These are phyloP conservation scores for Henicopernis longicauda DNA, from an alignment of 2,113 vertebrate genomes.

Conservation along the genomic window DNA sequence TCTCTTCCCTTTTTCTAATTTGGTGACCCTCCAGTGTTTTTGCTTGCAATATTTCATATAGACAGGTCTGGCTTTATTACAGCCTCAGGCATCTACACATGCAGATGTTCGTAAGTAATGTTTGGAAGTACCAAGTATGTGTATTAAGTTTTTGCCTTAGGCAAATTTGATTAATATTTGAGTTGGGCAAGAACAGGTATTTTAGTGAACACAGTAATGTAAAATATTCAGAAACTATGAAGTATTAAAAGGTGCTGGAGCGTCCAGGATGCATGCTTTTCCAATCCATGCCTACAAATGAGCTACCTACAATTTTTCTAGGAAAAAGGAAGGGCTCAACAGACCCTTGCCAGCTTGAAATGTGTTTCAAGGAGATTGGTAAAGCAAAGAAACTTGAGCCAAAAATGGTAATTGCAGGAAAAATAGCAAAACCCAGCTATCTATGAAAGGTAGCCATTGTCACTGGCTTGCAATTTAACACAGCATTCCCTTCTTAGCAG, in stretches of 20 bases:
- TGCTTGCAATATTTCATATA: neutral
- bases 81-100: neutral
- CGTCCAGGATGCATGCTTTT: neutral
- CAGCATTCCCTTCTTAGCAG: neutral
- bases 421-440: neutral
- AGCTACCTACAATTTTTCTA: neutral
- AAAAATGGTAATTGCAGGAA: neutral
- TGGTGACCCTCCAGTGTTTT: neutral
- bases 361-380: neutral
- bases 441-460: neutral
- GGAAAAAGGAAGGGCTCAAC: neutral
- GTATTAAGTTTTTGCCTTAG: conserved; percentile 12
- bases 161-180: neutral
- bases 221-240: neutral
- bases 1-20: neutral
- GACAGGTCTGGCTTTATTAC: conserved; percentile 20
- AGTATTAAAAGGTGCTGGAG: neutral
- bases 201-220: neutral
- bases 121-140: neutral
- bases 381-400: neutral
- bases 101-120: conserved; percentile 9
- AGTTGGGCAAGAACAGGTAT: neutral
- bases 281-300: neutral
- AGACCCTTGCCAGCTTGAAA: neutral
- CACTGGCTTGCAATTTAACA: neutral